A percentile compares a stretch with the other conserved stretches of the same genome.
Evolutionary conservation across 1,140 invertebrate genomes (phyloP).

Genomic region (Lasioglossum baleicum): DNA sequence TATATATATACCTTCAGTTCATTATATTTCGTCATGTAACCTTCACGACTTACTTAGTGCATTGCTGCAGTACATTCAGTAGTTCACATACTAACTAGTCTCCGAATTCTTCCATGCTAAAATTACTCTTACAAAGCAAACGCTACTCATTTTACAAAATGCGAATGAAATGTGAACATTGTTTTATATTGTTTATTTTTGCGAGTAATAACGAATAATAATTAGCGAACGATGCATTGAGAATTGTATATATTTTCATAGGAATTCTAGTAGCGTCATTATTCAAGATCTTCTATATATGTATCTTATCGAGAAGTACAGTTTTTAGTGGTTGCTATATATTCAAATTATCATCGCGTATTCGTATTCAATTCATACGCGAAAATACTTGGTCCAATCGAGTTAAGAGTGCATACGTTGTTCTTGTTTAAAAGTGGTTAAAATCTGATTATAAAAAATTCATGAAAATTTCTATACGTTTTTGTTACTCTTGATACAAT

Average conservation of each 20-base stretch:
- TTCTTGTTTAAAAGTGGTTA: neutral
- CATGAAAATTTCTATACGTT: neutral
- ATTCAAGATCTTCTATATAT: constrained; percentile 10
- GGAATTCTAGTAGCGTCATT: constrained; percentile 34
- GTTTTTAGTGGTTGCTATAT: constrained; percentile 11
- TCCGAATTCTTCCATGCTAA: constrained; percentile 53
- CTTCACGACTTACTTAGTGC: constrained; percentile 40
- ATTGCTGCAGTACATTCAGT: constrained; percentile 33
- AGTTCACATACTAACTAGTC: constrained; percentile 27
- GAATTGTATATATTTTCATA: constrained; percentile 48
- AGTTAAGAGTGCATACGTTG: neutral
- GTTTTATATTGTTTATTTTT: constrained; percentile 33
- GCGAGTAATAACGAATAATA: constrained; percentile 17
- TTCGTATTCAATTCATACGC: neutral
- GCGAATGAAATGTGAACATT: constrained; percentile 14
- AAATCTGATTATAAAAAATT: neutral
- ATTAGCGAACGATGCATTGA: constrained; percentile 22
- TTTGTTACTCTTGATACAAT: neutral
- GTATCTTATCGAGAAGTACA: constrained; percentile 3
- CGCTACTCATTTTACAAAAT: constrained; percentile 28
- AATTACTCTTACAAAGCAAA: constrained; percentile 22
- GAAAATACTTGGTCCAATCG: neutral
- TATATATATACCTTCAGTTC: constrained; percentile 18
- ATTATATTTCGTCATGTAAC: constrained; percentile 19
- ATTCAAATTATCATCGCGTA: constrained; percentile 24